A percentile compares a stretch with the other conserved stretches of the same genome.
Conservation (phyloP, 2,888 invertebrate genomes). For the Ophion ellenae region DNA sequence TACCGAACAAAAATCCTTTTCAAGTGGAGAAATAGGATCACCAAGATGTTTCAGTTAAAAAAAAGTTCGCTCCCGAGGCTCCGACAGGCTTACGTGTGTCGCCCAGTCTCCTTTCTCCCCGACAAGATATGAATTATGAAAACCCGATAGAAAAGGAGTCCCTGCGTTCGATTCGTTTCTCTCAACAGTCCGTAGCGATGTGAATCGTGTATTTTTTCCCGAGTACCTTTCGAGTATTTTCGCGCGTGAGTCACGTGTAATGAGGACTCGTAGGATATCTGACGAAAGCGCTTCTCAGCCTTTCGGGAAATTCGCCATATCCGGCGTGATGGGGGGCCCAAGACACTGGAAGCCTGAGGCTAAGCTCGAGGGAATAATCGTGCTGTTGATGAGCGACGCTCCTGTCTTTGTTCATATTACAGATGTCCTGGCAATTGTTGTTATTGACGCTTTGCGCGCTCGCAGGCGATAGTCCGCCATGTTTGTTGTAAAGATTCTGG, state of each 20-base stretch:
- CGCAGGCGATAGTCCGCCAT: slow-evolving; percentile 67
- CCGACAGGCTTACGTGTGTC: neutral
- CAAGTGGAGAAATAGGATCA: slow-evolving; percentile 25
- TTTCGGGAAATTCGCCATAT: slow-evolving; percentile 64
- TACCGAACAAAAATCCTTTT: slow-evolving; percentile 22
- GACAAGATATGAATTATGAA: neutral
- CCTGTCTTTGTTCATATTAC: slow-evolving; percentile 78
- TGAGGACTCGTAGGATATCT: slow-evolving; percentile 80
- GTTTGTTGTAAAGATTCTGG: slow-evolving; percentile 58
- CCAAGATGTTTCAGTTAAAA: neutral
- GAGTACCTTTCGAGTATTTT: slow-evolving; percentile 39
- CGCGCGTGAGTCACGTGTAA: slow-evolving; percentile 70
- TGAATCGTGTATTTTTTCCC: slow-evolving; percentile 1
- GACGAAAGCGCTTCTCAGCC: slow-evolving; percentile 79
- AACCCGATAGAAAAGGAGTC: neutral
- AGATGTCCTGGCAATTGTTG: slow-evolving; percentile 77
- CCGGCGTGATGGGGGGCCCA: slow-evolving; percentile 71
- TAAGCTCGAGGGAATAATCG: slow-evolving; percentile 77
- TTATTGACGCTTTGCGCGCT: slow-evolving; percentile 67
- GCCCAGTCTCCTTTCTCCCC: neutral
- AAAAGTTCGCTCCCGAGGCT: neutral
- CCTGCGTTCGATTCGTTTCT: neutral
- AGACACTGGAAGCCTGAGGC: slow-evolving; percentile 77
- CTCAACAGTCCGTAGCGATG: neutral
- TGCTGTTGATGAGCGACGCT: slow-evolving; percentile 57